Base-by-base conservation (phyloP, 2,888 invertebrate species). In the Caenorhabditis doughertyi region DNA sequence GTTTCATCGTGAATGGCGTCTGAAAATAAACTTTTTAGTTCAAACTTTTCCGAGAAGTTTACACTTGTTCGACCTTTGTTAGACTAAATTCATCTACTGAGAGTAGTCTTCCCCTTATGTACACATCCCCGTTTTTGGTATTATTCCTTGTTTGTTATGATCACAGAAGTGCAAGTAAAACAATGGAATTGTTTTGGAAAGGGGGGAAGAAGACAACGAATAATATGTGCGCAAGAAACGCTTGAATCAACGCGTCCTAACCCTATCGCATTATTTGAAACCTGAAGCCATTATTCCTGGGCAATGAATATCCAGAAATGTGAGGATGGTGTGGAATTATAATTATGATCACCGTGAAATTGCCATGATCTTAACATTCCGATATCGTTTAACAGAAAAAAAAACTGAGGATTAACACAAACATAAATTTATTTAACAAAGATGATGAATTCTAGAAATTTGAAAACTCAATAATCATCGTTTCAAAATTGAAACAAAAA, bases 1-100 rank as follows among this genome's bases (percentile, higher is more conserved):
- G 71, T 67, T 35, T 85, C 85, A 39, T 85, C 85, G 47, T 80
- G 83, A 21, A 82, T 74, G 23, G 73, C 81, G 60, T 87, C 87
- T 87, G 83, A 39, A 83, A 81, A 65, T 60, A 23, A 9, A 55
- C 23, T 39, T 8, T 44, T 44, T 65, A n/a, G 27, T 11, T 49
- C 23, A 35, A 35, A 35, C 2, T 32, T 62, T 62, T 47, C 21
- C 25, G 32, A 53, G 42, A 70, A 39, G 32, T 44, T 44, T 53
- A n/a, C n/a, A n/a, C 42, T 21, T 27, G 23, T 29, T 21, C 42
- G 62, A 53, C 60, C 62, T 47, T 29, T 73, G 44, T 39, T 18
- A 29, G 9, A 51, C 16, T 51, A 51, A 51, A 51, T n/a, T 23
- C 8, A 51, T 51, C 9, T 23, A 23, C 23, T 23, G 4, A 55